Conservation (phyloP, 1,140 invertebrate genomes). For the Phymastichus coffea region DNA sequence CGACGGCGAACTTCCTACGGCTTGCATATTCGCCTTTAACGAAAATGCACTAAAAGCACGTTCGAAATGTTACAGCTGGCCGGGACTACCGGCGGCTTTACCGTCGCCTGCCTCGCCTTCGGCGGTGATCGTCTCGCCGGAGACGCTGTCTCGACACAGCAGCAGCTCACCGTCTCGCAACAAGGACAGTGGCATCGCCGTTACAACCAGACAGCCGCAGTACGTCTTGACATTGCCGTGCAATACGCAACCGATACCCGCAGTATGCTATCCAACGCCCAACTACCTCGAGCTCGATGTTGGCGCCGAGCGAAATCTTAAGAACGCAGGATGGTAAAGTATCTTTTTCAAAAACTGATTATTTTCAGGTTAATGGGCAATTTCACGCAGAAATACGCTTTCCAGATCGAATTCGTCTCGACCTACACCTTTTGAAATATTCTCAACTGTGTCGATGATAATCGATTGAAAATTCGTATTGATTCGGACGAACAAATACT, state of each 20-base stretch:
- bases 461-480: too few species aligned
- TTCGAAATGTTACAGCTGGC: slow-evolving; percentile 53
- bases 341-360: too few species aligned
- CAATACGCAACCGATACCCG: slow-evolving; percentile 48
- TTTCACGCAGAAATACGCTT: too few species aligned
- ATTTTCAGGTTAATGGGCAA: too few species aligned
- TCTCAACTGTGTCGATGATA: too few species aligned
- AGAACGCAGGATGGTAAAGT: slow-evolving; percentile 50
- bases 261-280: slow-evolving; percentile 50
- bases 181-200: background rate
- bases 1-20: too few species aligned
- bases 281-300: slow-evolving; percentile 47
- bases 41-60: too few species aligned
- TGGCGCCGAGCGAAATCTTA: slow-evolving; percentile 46
- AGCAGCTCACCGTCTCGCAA: slow-evolving; percentile 51
- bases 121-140: slow-evolving; percentile 73
- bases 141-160: slow-evolving; percentile 66
- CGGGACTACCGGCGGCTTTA: slow-evolving; percentile 53
- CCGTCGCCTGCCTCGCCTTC: slow-evolving; percentile 71
- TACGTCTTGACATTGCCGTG: slow-evolving; percentile 49
- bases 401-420: too few species aligned
- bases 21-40: too few species aligned
- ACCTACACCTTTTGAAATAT: too few species aligned
- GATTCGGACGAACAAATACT: too few species aligned
- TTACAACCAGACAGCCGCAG: slow-evolving; percentile 38